Conservation (phyloP, 2,113 vertebrate species). For the Crotalus horridus region DNA sequence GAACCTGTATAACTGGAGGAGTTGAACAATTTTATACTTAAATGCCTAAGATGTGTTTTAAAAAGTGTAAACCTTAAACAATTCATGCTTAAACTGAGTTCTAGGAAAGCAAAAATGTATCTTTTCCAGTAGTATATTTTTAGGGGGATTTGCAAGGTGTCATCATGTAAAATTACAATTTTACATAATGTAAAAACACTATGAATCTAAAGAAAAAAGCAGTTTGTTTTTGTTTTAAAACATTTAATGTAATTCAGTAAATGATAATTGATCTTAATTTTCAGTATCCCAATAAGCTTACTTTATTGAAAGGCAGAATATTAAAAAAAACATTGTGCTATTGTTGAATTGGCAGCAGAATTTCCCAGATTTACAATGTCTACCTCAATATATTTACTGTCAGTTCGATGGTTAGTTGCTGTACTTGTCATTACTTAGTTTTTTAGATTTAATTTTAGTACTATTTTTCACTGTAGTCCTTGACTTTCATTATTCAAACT, state of each 20-base stretch:
- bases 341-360: neutral
- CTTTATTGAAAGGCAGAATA: neutral
- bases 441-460: neutral
- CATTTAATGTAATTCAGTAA: neutral
- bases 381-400: neutral
- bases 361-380: neutral
- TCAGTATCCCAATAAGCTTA: neutral
- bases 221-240: neutral
- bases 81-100: neutral
- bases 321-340: neutral
- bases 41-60: neutral
- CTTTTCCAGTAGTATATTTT: neutral
- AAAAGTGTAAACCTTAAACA: neutral
- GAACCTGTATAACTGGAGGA: neutral
- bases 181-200: neutral
- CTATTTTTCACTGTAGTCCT: neutral
- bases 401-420: neutral
- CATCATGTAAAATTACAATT: neutral
- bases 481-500: neutral
- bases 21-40: neutral
- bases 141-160: neutral
- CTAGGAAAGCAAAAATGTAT: neutral
- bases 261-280: neutral
- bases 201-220: neutral
- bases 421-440: neutral